These are phyloP conservation scores for Atrichornis clamosus DNA, from an alignment of 2,113 vertebrate species.

Conservation along the genomic window DNA sequence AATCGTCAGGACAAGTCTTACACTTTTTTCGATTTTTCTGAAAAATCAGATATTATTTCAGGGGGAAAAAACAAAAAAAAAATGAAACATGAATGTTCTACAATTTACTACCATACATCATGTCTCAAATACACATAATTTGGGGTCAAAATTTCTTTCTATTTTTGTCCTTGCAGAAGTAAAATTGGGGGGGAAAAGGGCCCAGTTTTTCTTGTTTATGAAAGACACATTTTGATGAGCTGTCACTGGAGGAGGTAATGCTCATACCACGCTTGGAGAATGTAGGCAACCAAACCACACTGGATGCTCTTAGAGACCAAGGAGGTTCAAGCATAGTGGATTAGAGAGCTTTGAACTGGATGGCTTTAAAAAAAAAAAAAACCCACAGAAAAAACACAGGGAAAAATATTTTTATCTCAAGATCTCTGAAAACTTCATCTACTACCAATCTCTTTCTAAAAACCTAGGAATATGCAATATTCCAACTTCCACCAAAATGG, in stretches of 20 bases:
- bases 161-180: neutral
- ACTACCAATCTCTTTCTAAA: neutral
- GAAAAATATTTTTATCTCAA: neutral
- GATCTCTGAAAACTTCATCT: neutral
- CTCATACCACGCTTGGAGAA: neutral
- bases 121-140: neutral
- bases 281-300: neutral
- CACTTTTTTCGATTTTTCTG: neutral
- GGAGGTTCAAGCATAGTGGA: neutral
- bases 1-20: neutral
- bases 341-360: neutral
- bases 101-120: neutral
- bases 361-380: neutral
- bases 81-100: neutral
- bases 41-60: neutral
- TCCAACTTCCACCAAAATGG: neutral
- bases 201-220: neutral
- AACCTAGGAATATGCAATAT: neutral
- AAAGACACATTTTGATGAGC: neutral
- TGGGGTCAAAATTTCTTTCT: accelerated
- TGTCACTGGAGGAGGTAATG: neutral
- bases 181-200: neutral
- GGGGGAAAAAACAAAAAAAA: neutral
- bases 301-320: neutral
- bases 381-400: neutral